phyloP scores from a whole-genome alignment of 2,113 vertebrate species.

The Hiodon tergisus region DNA sequence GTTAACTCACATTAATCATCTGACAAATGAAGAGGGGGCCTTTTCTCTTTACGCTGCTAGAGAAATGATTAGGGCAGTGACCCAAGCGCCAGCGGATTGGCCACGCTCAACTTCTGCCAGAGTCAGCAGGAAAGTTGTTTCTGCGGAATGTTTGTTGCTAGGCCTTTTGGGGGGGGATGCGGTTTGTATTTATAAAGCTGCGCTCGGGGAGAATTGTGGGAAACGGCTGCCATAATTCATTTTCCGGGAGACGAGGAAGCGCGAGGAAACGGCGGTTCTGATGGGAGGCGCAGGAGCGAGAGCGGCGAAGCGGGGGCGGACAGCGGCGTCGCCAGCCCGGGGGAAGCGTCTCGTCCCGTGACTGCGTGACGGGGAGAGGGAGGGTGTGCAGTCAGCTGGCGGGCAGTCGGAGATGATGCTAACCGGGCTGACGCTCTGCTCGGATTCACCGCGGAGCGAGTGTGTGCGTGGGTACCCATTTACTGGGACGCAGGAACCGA shows the following conservation, averaged over 20 bases:
- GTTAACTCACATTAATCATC: conserved; percentile 20
- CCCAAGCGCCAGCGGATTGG: background rate
- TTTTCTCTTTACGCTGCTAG: background rate
- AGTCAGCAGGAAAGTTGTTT: conserved; percentile 20
- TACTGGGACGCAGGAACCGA: background rate
- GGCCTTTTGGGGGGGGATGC: background rate
- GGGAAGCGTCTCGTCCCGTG: too few relatives aligned
- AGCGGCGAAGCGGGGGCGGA: background rate
- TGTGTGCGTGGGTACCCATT: background rate
- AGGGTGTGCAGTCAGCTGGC: too few relatives aligned
- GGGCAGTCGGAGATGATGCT: background rate
- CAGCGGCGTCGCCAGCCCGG: background rate
- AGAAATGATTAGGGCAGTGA: conserved; percentile 12
- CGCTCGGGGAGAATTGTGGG: conserved; percentile 2
- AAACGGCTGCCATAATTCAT: conserved; percentile 20
- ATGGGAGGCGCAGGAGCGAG: background rate
- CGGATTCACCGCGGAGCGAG: too few relatives aligned
- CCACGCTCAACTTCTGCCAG: background rate
- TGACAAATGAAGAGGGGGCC: background rate
- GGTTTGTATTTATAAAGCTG: conserved; percentile 8
- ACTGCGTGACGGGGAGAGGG: too few relatives aligned
- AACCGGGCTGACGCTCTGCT: background rate
- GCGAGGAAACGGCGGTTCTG: background rate
- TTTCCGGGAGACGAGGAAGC: background rate
- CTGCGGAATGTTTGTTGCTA: conserved; percentile 10